phyloP scores from a whole-genome alignment of 2,888 invertebrate genomes.

The Zootermopsis nevadensis region DNA sequence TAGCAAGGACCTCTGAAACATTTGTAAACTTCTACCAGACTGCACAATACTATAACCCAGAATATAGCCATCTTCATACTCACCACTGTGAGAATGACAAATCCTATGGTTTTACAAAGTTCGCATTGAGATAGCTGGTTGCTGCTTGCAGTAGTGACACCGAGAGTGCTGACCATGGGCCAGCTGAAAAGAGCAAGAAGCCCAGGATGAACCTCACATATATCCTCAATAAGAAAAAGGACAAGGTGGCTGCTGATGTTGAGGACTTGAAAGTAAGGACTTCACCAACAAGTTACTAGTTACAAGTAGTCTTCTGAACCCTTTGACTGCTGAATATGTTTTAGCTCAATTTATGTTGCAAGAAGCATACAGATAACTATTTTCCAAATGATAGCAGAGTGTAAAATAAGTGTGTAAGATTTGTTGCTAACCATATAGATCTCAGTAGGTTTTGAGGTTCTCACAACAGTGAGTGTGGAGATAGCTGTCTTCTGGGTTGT shows the following conservation, averaged over 20 bases:
- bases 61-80: too few relatives aligned
- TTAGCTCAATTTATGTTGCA: too few relatives aligned
- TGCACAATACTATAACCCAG: too few relatives aligned
- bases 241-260: constrained; percentile 60
- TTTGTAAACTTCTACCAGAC: too few relatives aligned
- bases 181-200: constrained; percentile 55
- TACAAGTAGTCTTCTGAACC: not conserved
- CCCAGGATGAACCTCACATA: constrained; percentile 60
- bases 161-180: constrained; percentile 69
- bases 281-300: not conserved
- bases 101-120: not conserved
- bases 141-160: constrained; percentile 71
- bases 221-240: constrained; percentile 63
- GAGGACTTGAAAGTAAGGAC: constrained; percentile 48
- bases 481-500: too few relatives aligned
- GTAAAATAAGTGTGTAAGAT: too few relatives aligned
- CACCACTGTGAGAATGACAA: not conserved
- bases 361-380: too few relatives aligned
- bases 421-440: too few relatives aligned
- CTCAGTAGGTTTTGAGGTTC: too few relatives aligned
- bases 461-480: too few relatives aligned
- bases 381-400: too few relatives aligned
- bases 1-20: too few relatives aligned
- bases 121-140: not conserved
- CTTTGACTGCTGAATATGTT: not conserved